phyloP scores from a whole-genome alignment of 1,140 invertebrate species.

The Chironomus striatipennis region DNA sequence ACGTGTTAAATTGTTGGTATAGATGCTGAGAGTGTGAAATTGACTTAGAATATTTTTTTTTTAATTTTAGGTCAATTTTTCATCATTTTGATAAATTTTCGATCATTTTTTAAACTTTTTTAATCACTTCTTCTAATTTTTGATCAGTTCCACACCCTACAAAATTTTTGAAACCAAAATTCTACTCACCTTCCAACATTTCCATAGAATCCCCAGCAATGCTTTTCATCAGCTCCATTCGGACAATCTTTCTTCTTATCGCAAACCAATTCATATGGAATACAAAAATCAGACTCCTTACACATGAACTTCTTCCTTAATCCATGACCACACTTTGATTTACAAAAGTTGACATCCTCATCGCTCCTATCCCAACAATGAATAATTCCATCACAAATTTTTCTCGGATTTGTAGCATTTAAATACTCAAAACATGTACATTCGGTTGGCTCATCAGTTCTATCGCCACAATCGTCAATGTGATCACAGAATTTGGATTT shows the following conservation, averaged over 20 bases:
- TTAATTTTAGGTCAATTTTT: too few species aligned
- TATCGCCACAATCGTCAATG: constrained; percentile 56
- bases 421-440: constrained; percentile 61
- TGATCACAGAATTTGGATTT: constrained; percentile 60
- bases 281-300: constrained; percentile 46
- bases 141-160: too few species aligned
- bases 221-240: constrained; percentile 55
- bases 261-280: constrained; percentile 60
- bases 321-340: constrained; percentile 43
- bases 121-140: too few species aligned
- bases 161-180: constrained; percentile 26
- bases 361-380: constrained; percentile 74
- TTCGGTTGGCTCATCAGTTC: constrained; percentile 57
- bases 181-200: constrained; percentile 32
- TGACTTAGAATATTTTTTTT: too few species aligned
- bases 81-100: too few species aligned
- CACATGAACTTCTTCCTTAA: constrained; percentile 42
- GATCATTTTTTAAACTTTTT: too few species aligned
- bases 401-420: constrained; percentile 49
- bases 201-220: constrained; percentile 42
- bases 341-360: constrained; percentile 55
- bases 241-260: constrained; percentile 60
- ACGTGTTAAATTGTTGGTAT: too few species aligned
- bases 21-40: too few species aligned
- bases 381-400: constrained; percentile 66